Conservation (phyloP, 2,888 invertebrate species). For the Platycheirus rosarum region DNA sequence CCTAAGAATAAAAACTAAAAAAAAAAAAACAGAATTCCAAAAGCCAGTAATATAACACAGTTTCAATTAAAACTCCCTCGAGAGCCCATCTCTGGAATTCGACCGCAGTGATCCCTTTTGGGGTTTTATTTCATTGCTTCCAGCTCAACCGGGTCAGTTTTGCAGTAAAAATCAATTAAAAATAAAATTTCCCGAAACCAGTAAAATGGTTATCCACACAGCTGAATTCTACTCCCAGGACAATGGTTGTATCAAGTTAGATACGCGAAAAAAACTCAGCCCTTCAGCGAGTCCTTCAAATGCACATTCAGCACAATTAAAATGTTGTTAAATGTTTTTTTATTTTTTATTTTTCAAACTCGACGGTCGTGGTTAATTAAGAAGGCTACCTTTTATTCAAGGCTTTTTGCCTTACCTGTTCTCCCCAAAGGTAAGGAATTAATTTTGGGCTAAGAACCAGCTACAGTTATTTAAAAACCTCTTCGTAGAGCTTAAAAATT, state of each 20-base stretch:
- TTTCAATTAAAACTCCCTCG: slow-evolving; percentile 55
- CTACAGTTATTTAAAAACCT: too few relatives aligned
- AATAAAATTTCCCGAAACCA: slow-evolving; percentile 55
- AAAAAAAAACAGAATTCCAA: background rate
- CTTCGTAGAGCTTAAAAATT: too few relatives aligned
- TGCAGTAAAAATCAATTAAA: slow-evolving; percentile 71
- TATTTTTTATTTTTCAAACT: too few relatives aligned
- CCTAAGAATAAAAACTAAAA: background rate
- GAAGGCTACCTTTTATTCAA: slow-evolving; percentile 10
- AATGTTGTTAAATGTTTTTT: slow-evolving; percentile 57
- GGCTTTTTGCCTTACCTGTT: background rate
- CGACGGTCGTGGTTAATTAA: slow-evolving; percentile 53
- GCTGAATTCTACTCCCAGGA: too few relatives aligned
- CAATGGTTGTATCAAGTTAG: too few relatives aligned
- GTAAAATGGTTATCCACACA: slow-evolving; percentile 44
- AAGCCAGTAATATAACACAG: slow-evolving; percentile 17
- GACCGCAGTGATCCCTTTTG: slow-evolving; percentile 42
- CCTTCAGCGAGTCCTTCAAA: background rate
- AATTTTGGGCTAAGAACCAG: too few relatives aligned
- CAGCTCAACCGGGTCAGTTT: slow-evolving; percentile 48
- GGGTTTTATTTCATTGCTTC: slow-evolving; percentile 49
- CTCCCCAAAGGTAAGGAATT: too few relatives aligned
- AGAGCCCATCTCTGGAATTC: slow-evolving; percentile 3
- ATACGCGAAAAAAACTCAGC: too few relatives aligned
- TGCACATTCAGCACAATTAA: slow-evolving; percentile 55